Conservation (phyloP, 2,113 vertebrate genomes). For the Orthonyx spaldingii region DNA sequence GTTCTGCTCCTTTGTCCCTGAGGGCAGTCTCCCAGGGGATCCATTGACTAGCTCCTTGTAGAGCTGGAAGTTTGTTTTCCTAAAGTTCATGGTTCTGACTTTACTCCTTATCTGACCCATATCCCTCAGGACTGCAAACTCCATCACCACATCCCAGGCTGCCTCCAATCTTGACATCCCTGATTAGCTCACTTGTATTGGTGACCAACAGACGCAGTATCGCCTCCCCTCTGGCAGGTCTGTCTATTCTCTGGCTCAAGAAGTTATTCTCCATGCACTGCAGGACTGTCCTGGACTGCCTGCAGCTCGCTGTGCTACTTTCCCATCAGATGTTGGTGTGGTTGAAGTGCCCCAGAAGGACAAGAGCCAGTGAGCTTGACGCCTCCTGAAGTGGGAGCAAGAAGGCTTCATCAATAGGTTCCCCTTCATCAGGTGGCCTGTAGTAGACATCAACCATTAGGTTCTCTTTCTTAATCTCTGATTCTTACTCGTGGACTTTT, state of each 20-base stretch:
- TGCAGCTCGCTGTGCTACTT: neutral
- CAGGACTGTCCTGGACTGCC: neutral
- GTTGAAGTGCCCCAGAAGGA: neutral
- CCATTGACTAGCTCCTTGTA: neutral
- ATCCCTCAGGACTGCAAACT: neutral
- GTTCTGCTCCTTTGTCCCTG: neutral
- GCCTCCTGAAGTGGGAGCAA: neutral
- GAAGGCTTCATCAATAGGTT: neutral
- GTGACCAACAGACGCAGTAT: neutral
- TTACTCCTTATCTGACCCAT: neutral
- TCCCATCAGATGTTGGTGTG: neutral
- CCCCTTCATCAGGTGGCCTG: neutral
- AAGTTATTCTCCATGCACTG: neutral
- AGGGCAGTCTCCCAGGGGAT: neutral
- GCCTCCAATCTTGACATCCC: neutral
- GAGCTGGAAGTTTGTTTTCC: neutral
- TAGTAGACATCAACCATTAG: neutral
- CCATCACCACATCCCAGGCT: neutral
- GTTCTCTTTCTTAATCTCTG: neutral
- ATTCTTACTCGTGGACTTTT: neutral
- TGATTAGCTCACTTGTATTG: neutral
- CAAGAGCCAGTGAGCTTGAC: fast-evolving
- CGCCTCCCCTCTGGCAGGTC: fast-evolving
- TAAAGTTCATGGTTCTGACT: neutral
- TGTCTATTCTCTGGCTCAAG: neutral